Base-by-base conservation (phyloP, 2,888 invertebrate genomes). In the Pterobdella sp. region DNA sequence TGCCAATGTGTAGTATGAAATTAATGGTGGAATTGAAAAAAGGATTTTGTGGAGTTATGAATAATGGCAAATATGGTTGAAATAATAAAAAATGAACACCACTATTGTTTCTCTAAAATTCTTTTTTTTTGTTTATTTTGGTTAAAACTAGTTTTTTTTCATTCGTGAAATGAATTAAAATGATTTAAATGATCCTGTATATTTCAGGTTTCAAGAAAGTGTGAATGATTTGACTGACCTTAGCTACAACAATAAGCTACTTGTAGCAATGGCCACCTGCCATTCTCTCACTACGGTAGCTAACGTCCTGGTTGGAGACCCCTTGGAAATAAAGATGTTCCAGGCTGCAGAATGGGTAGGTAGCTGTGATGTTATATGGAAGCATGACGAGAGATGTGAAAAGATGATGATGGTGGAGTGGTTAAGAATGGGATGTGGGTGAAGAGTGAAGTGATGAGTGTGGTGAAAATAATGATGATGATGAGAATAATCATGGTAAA, bases 261-360 rank as follows among this genome's bases (percentile, higher is more conserved):
- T 67, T 7, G 56, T 75, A 60, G 80, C 81, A 74, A 83, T 86
- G 83, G 86, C 85, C 35, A 81, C 84, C 1, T 86, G 86, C 76
- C 86, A 86, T 78, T 84, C 85, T 0, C 80, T 86, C 37, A 84
- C 84, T 35, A 78, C 82, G 76, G 83, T 85, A 70, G 81, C 85
- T 74, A 82, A 82, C 1, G 79, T 80, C 68, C 74, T 85, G 0
- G 78, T 80, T 22, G 86, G 86, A 2, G 84, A 86, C 75, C 85
- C 86, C 0, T 77, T 86, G 34, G 86, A 86, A 76, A 78, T 84
- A 4, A 85, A 85, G 75, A 84, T 86, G 82, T 86, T 86, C 77
- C 79, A 83, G 42, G 80, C 84, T 7, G 81, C 83, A 26, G 80
- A 80, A 69, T 86, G 85, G 85, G 83, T 82, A 76, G 76, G 79